A percentile compares a stretch with the other conserved stretches of the same genome.
Conservation (phyloP, 1,140 invertebrate species). For the Lamellibrachia luymesi region DNA sequence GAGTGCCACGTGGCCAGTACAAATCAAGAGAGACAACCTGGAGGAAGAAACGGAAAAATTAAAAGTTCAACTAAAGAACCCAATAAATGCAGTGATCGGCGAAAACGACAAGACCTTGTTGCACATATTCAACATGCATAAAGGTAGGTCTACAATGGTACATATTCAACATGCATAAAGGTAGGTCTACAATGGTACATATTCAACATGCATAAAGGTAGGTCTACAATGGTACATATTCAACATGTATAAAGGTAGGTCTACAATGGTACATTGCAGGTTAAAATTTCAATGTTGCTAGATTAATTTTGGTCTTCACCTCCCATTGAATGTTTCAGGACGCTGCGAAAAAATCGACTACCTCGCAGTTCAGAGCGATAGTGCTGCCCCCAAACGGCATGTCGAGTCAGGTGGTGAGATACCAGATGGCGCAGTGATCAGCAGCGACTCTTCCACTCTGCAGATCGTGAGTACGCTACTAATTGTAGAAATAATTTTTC, state of each 20-base stretch:
- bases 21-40: slow-evolving; percentile 39
- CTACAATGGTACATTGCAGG: neutral
- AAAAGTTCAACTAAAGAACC: slow-evolving; percentile 37
- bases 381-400: neutral
- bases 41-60: slow-evolving; percentile 42
- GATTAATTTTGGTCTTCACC: neutral
- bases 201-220: slow-evolving; percentile 45
- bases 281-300: neutral
- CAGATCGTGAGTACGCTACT: neutral
- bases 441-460: neutral
- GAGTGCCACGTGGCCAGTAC: slow-evolving; percentile 41
- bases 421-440: neutral
- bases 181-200: neutral
- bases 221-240: slow-evolving; percentile 42
- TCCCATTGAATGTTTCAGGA: neutral
- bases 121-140: slow-evolving; percentile 43
- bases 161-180: neutral
- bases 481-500: neutral
- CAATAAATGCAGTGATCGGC: slow-evolving; percentile 47
- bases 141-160: slow-evolving; percentile 42
- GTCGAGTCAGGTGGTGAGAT: neutral
- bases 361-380: neutral
- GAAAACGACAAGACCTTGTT: slow-evolving; percentile 39
- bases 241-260: slow-evolving; percentile 44
- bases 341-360: neutral